These are phyloP conservation scores for Calyptomena viridis DNA, from an alignment of 2,113 vertebrate species.

Conservation along the genomic window DNA sequence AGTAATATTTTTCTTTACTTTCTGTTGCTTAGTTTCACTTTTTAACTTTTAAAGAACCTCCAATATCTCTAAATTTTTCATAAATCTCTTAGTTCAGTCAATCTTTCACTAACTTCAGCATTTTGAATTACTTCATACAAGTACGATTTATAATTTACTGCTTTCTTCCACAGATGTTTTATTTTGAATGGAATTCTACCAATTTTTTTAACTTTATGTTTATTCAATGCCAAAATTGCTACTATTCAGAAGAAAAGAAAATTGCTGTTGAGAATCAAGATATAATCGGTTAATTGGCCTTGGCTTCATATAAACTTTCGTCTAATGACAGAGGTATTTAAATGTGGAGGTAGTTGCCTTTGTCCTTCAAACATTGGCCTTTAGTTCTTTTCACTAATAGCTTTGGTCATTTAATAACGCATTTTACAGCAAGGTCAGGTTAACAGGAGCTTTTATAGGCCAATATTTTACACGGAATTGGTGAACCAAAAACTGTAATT, in stretches of 20 bases:
- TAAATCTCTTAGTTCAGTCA: not conserved
- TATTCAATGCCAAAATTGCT: not conserved
- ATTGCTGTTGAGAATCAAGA: not conserved
- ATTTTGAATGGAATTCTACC: not conserved
- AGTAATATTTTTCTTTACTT: not conserved
- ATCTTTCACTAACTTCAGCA: not conserved
- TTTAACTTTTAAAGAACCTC: not conserved
- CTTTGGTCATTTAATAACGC: slow-evolving; percentile 75
- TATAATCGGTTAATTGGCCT: slow-evolving; percentile 73
- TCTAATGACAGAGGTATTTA: slow-evolving; percentile 75
- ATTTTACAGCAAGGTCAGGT: slow-evolving; percentile 79
- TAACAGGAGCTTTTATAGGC: slow-evolving; percentile 74
- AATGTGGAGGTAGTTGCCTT: slow-evolving; percentile 68
- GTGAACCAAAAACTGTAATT: slow-evolving; percentile 69
- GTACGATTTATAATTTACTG: not conserved
- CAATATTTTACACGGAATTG: slow-evolving; percentile 67
- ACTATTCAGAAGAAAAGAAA: not conserved
- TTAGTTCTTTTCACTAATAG: slow-evolving; percentile 72
- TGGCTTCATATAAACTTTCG: slow-evolving; percentile 69
- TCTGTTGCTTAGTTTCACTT: not conserved
- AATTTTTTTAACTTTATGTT: not conserved
- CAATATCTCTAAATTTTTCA: not conserved
- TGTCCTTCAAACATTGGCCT: slow-evolving; percentile 55
- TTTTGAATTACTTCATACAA: not conserved
- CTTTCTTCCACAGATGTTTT: not conserved